Percentiles rank a stretch among this genome's conserved stretches.
Conservation (phyloP, 2,797 vertebrate species). For the Scarus forsteni region DNA sequence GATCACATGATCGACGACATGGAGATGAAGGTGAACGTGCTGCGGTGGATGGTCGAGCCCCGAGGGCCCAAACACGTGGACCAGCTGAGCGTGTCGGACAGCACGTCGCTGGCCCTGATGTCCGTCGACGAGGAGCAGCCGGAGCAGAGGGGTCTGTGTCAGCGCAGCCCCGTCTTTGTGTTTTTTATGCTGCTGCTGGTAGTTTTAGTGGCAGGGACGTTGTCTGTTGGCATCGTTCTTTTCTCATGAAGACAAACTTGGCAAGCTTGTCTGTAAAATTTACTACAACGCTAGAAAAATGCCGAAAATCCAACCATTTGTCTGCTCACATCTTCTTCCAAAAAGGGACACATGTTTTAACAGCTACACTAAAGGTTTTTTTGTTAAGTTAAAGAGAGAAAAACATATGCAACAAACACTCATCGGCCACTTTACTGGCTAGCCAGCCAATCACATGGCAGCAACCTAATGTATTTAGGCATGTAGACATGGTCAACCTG, state of each 20-base stretch:
- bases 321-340: background rate
- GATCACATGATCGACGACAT: conserved; percentile 81
- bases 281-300: conserved; percentile 13
- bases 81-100: conserved; percentile 74
- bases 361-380: background rate
- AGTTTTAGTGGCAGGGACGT: conserved; percentile 50
- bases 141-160: conserved; percentile 41
- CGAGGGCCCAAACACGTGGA: conserved; percentile 71
- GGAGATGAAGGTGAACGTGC: conserved; percentile 82
- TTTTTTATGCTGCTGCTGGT: conserved; percentile 61
- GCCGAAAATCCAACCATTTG: background rate
- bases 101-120: conserved; percentile 74
- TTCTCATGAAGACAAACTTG: conserved; percentile 64
- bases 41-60: conserved; percentile 82
- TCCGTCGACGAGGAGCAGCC: conserved; percentile 74
- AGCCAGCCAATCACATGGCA: no score
- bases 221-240: conserved; percentile 74
- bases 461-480: no score
- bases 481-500: no score
- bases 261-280: conserved; percentile 1
- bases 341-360: background rate
- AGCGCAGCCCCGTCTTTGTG: conserved; percentile 52
- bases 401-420: no score
- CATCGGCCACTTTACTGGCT: no score
- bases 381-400: no score